phyloP scores from a whole-genome alignment of 2,113 vertebrate species.

The pig (Sus scrofa) region T2T-Sscrofa CM000813.6:43092001-43092500 shows the following conservation, averaged over 20 bases:
- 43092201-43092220: not conserved
- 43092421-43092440: not conserved
- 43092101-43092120: not conserved
- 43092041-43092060: not conserved
- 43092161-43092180: not conserved
- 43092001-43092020: not conserved
- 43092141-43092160: not conserved
- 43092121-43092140: not conserved
- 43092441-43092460: not conserved
- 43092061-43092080: not conserved
- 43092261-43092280: not conserved
- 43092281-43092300: not conserved
- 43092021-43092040: fast-evolving
- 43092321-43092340: not conserved
- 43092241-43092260: conserved; percentile 5
- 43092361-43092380: not conserved
- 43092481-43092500: not conserved
- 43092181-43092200: not conserved
- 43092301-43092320: conserved; percentile 30
- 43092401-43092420: not conserved
- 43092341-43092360: not conserved
- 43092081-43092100: not conserved
- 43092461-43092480: not conserved
- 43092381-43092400: not conserved
- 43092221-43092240: not conserved